Evolutionary conservation across 2,888 invertebrate genomes (phyloP).

Genomic region (Pachymerium ferrugineum): DNA sequence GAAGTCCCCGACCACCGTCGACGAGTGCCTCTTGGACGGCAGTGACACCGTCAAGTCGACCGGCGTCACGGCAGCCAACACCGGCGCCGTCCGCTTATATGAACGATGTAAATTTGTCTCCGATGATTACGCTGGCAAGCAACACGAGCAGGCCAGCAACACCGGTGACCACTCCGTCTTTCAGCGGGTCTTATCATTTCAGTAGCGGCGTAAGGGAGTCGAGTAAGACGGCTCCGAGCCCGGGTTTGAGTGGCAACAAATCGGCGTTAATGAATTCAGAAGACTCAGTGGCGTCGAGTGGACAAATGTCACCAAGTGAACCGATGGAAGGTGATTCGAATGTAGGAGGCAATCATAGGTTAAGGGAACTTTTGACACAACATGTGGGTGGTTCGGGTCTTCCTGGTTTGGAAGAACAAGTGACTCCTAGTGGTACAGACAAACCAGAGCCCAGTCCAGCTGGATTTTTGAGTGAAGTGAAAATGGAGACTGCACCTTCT

Average conservation of each 20-base stretch:
- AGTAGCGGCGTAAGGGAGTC: conserved; percentile 22
- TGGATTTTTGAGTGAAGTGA: not conserved
- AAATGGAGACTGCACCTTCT: not conserved
- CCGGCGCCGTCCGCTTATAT: conserved; percentile 23
- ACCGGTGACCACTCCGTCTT: conserved; percentile 29
- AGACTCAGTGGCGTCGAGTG: conserved; percentile 30
- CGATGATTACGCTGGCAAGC: conserved; percentile 27
- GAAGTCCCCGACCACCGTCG: conserved; percentile 33
- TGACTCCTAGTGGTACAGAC: not conserved
- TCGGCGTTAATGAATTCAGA: conserved; percentile 5
- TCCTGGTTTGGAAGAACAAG: not conserved
- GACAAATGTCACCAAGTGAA: conserved; percentile 3
- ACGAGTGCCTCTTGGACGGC: conserved; percentile 27
- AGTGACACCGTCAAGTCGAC: conserved; percentile 44
- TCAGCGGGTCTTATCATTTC: conserved; percentile 31
- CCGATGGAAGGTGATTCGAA: not conserved
- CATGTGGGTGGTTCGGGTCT: conserved; percentile 37
- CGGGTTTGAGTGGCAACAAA: not conserved
- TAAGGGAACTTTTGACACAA: conserved; percentile 57
- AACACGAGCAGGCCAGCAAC: conserved; percentile 28
- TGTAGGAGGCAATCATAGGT: conserved; percentile 37
- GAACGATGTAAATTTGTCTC: conserved; percentile 20
- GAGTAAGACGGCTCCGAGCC: not conserved
- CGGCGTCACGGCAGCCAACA: conserved; percentile 56
- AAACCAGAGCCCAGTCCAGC: not conserved